Evolutionary conservation across 2,797 vertebrate genomes (phyloP).

Genomic region (Choloepus didactylus): DNA sequence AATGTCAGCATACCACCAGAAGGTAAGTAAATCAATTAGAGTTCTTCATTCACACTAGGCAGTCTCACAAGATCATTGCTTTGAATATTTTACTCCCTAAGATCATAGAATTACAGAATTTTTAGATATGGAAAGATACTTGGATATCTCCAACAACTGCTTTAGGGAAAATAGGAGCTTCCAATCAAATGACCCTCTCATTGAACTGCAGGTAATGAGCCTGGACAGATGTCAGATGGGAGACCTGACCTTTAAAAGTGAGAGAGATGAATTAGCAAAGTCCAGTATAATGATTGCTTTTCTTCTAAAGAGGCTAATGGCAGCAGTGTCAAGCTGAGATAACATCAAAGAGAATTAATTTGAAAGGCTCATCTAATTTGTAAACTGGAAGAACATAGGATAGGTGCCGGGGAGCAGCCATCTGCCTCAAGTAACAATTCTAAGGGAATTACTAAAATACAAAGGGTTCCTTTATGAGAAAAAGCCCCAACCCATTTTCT

Average conservation of each 20-base stretch:
- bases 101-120: not conserved
- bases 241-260: conserved; percentile 70
- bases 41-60: not conserved
- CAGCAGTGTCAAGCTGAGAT: conserved; percentile 34
- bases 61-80: not conserved
- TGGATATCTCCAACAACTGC: not conserved
- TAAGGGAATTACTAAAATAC: conserved; percentile 10
- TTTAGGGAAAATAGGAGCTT: conserved; percentile 42
- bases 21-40: not conserved
- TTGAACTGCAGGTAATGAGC: conserved; percentile 58
- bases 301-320: conserved; percentile 56
- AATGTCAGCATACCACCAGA: not conserved
- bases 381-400: not conserved
- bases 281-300: conserved; percentile 10
- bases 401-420: conserved; percentile 26
- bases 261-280: conserved; percentile 62
- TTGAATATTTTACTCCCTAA: not conserved
- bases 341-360: conserved; percentile 66
- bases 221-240: conserved; percentile 57
- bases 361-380: conserved; percentile 66
- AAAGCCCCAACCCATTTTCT: not conserved
- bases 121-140: not conserved
- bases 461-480: not conserved
- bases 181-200: conserved; percentile 24
- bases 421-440: conserved; percentile 65